Evolutionary conservation across 2,113 vertebrate genomes (phyloP).

Genomic region (Oxygymnocypris stewartii): DNA sequence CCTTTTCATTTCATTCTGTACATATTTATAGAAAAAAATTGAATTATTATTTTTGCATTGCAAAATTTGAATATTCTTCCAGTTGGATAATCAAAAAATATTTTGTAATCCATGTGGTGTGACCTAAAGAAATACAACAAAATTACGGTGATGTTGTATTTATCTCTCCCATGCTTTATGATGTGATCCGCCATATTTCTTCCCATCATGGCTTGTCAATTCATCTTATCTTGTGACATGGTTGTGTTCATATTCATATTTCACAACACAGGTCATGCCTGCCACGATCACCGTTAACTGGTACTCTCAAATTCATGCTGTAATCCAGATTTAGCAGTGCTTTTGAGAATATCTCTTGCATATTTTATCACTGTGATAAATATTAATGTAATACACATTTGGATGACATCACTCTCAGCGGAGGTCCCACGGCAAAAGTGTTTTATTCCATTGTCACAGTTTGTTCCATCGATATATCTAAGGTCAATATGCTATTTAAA

Average conservation of each 20-base stretch:
- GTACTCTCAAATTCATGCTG: neutral
- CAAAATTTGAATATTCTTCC: neutral
- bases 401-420: neutral
- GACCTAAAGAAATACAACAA: neutral
- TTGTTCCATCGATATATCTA: conserved; percentile 29
- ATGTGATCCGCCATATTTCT: conserved; percentile 26
- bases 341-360: neutral
- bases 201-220: conserved; percentile 17
- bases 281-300: neutral
- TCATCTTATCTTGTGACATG: conserved; percentile 23
- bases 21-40: neutral
- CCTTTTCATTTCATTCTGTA: neutral
- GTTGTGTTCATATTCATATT: conserved; percentile 3
- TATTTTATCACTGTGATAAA: neutral
- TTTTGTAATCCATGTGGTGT: neutral
- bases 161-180: conserved; percentile 18
- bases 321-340: neutral
- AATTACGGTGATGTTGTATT: neutral
- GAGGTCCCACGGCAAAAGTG: neutral
- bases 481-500: conserved; percentile 40
- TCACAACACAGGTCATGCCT: too few relatives aligned
- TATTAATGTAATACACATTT: conserved; percentile 13
- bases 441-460: conserved; percentile 28
- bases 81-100: neutral
- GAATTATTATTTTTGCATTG: neutral